phyloP scores from a whole-genome alignment of 2,888 invertebrate species.

The Drosophila antonietae region DNA sequence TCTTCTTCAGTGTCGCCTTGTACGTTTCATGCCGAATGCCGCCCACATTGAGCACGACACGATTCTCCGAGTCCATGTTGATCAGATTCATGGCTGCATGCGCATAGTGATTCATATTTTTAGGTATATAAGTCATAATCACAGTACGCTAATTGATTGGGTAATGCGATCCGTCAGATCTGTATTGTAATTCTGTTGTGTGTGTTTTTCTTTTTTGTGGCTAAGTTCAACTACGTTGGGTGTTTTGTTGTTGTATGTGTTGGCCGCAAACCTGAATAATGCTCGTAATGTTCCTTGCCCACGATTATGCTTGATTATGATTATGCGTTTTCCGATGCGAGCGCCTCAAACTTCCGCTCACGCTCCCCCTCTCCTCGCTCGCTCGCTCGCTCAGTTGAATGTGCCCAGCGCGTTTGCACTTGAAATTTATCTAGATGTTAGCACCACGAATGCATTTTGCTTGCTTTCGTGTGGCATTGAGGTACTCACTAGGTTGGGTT shows the following conservation, averaged over 20 bases:
- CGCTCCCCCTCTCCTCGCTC: conserved; percentile 15
- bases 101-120: conserved; percentile 79
- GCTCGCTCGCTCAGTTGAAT: conserved; percentile 37
- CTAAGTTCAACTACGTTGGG: conserved; percentile 14
- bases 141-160: conserved; percentile 21
- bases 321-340: conserved; percentile 39
- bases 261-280: conserved; percentile 61
- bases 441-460: conserved; percentile 63
- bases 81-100: conserved; percentile 92
- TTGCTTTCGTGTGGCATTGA: conserved; percentile 45
- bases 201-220: conserved; percentile 6
- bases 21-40: conserved; percentile 99
- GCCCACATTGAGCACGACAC: conserved; percentile 99
- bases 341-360: conserved; percentile 33
- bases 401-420: conserved; percentile 56
- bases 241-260: conserved; percentile 6
- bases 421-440: conserved; percentile 58
- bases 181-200: neutral
- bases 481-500: conserved; percentile 71
- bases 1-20: conserved; percentile 98
- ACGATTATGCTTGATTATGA: conserved; percentile 34
- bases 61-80: conserved; percentile 98
- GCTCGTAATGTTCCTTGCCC: conserved; percentile 56
- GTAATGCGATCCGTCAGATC: conserved; percentile 12
- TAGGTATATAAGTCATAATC: conserved; percentile 80